phyloP scores from a whole-genome alignment of 2,113 vertebrate species.

The Gadus chalcogrammus region DNA sequence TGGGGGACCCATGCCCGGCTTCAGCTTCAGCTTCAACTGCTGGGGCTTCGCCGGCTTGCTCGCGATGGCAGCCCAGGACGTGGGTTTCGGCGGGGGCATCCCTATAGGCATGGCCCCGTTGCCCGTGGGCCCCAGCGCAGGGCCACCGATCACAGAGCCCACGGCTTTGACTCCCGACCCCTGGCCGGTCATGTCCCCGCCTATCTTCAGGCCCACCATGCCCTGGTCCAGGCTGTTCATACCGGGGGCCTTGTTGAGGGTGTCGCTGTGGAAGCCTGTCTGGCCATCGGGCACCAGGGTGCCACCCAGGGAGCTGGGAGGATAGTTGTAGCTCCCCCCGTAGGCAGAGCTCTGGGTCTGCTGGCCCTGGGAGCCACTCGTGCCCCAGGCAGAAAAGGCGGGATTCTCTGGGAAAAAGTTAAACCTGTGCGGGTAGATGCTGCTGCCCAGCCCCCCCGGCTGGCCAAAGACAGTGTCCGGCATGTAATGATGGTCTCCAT shows the following conservation, averaged over 20 bases:
- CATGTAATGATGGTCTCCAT: constrained; percentile 94
- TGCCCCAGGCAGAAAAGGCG: constrained; percentile 93
- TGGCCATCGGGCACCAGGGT: constrained; percentile 90
- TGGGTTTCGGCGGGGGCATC: constrained; percentile 86
- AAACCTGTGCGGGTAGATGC: constrained; percentile 91
- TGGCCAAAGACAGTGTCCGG: constrained; percentile 94
- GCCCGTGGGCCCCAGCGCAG: constrained; percentile 79
- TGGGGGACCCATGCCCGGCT: constrained; percentile 79
- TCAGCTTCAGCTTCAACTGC: constrained; percentile 87
- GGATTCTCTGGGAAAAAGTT: constrained; percentile 96
- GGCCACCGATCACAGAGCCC: constrained; percentile 86
- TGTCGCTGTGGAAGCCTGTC: constrained; percentile 89
- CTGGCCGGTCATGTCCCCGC: constrained; percentile 79
- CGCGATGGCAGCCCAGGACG: constrained; percentile 94
- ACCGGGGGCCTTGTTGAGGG: constrained; percentile 90
- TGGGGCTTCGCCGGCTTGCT: constrained; percentile 90
- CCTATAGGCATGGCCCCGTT: constrained; percentile 80
- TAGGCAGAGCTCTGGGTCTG: constrained; percentile 92
- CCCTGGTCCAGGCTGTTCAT: constrained; percentile 96
- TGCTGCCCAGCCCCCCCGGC: constrained; percentile 89
- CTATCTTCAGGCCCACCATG: constrained; percentile 92
- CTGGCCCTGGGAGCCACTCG: constrained; percentile 90
- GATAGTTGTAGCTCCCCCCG: constrained; percentile 91
- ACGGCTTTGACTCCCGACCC: constrained; percentile 84
- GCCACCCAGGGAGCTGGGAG: constrained; percentile 89